Base-by-base conservation (phyloP, 2,113 vertebrate genomes). In the Elephantulus edwardii region DNA sequence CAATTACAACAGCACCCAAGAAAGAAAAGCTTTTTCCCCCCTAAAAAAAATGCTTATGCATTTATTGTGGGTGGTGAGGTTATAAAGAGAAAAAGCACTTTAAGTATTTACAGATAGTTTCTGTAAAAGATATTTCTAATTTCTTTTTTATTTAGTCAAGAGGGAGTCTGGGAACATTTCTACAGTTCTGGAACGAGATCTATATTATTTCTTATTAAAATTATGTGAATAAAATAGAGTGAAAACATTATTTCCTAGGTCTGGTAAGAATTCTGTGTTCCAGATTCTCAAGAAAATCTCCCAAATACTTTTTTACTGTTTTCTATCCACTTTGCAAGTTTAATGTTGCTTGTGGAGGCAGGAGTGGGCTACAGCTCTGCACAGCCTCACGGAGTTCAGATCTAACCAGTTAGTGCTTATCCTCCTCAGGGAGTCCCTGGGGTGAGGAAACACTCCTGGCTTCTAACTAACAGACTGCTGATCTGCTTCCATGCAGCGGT, bases 171-270 rank as follows among this genome's bases (percentile, higher is more conserved):
- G 52, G 28, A 52, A 70, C 30, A 20, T 72, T 86, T 89, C 83
- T 68, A 68, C 42, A 70, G 56, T 48, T 75, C 50, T 17, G 52
- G 42, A 66, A 50, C 79, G 62, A 1, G 9, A 22, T 70, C 80
- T 81, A 52, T 80, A 48, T 62, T 68, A 68, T 68, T 68, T 60
- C 58, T 60, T 68, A 68, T 64, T 54, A 79, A 48, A 89, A 88
- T 82, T 26, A 74, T 0, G 3, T 60, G 35, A 70, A 12, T 38
- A 3, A 38, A 48, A 33, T 58, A 9, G 22, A 28, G 13, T 71
- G 17, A 64, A 72, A 66, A 66, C 33, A 35, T 5, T 33, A 56
- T 30, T 46, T 79, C 75, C 19, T 44, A 6, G 5, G n/a, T 12
- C n/a, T 60, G 78, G 52, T 58, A 54, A 78, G 54, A 76, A 38